phyloP scores from a whole-genome alignment of 2,888 invertebrate genomes.

The Anticlea derivata region DNA sequence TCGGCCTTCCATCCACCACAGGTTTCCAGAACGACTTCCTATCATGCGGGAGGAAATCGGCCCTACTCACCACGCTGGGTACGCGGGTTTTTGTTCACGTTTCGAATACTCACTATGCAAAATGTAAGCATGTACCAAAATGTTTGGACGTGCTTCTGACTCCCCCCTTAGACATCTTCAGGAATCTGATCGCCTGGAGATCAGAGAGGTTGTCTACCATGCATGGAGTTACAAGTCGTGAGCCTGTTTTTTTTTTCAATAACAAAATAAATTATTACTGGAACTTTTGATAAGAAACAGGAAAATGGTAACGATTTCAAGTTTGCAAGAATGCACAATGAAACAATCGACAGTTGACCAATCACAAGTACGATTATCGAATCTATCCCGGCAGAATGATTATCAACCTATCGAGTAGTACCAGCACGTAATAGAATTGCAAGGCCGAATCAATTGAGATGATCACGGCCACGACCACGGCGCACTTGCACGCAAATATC shows the following conservation, averaged over 20 bases:
- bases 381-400: constrained; percentile 35
- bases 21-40: too few species aligned
- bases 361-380: constrained; percentile 38
- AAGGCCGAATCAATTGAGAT: constrained; percentile 72
- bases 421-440: constrained; percentile 61
- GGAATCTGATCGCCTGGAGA: too few species aligned
- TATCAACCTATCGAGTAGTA: constrained; percentile 47
- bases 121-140: too few species aligned
- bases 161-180: too few species aligned
- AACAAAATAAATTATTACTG: background rate
- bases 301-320: constrained; percentile 11
- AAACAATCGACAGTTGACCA: constrained; percentile 28
- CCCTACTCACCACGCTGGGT: too few species aligned
- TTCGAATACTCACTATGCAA: too few species aligned
- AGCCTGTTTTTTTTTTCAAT: background rate
- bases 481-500: constrained; percentile 27
- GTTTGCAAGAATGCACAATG: constrained; percentile 20
- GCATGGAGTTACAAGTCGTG: too few species aligned
- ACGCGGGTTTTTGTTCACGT: too few species aligned
- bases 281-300: background rate
- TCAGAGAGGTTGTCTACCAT: too few species aligned
- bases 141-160: too few species aligned
- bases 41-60: too few species aligned
- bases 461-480: constrained; percentile 53
- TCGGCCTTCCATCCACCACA: too few species aligned